Conservation (phyloP, 2,888 invertebrate species). For the Nymphalis c-album region DNA sequence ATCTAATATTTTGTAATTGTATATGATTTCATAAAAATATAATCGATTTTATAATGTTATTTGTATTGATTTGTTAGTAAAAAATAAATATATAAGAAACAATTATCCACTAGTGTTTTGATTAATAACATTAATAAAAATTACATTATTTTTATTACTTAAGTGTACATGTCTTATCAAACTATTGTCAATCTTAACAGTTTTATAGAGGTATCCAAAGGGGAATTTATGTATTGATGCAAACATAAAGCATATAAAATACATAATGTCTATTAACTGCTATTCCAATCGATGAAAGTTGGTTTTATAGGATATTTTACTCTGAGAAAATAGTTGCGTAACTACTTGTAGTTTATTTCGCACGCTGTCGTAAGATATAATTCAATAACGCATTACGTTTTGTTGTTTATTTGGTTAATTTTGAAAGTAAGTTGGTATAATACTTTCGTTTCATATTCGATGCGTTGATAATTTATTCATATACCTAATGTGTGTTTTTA, state of each 20-base stretch:
- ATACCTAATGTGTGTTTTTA: no score
- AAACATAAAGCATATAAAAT: neutral
- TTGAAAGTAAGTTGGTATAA: neutral
- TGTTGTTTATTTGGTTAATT: neutral
- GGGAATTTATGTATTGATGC: neutral
- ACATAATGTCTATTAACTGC: neutral
- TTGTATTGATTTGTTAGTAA: no score
- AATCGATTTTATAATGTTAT: no score
- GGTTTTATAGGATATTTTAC: slow-evolving; percentile 18
- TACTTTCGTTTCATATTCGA: no score
- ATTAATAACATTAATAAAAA: neutral
- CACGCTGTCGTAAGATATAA: slow-evolving; percentile 10
- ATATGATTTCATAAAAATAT: no score
- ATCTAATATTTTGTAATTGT: no score
- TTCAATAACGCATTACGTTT: neutral
- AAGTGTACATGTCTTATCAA: no score
- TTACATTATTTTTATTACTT: neutral
- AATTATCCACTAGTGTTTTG: no score
- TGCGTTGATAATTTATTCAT: no score
- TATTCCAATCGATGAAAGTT: slow-evolving; percentile 26
- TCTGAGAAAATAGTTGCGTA: slow-evolving; percentile 17
- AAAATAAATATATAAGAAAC: no score
- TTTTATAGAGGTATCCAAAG: neutral
- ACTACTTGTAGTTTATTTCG: slow-evolving; percentile 8
- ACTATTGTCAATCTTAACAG: no score